Conservation (phyloP, 2,113 vertebrate genomes). For the Sturnus vulgaris region DNA sequence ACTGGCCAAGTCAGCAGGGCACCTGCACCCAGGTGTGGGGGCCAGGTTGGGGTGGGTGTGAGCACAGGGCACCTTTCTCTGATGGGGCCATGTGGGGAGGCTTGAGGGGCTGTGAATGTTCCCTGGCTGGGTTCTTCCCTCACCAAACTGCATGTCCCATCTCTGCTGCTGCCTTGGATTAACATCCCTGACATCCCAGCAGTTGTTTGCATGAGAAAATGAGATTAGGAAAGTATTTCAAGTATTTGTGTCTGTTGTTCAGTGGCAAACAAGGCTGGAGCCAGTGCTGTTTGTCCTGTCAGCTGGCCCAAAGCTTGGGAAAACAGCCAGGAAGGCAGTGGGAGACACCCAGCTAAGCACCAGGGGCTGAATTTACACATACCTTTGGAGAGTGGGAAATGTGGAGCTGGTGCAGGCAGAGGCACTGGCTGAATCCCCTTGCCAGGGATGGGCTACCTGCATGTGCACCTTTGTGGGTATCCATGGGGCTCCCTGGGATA, state of each 20-base stretch:
- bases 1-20: neutral
- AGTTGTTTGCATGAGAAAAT: constrained; percentile 3
- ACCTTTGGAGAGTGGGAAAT: neutral
- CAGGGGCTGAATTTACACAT: neutral
- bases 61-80: neutral
- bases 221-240: constrained; percentile 45
- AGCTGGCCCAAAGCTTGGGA: constrained; percentile 4
- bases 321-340: neutral
- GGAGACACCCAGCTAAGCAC: neutral
- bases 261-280: neutral
- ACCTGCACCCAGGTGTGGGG: neutral
- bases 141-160: neutral
- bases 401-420: neutral
- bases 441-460: neutral
- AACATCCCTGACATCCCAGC: neutral
- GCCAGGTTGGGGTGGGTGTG: neutral
- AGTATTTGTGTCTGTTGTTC: constrained; percentile 17
- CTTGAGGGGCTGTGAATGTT: neutral
- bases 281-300: neutral
- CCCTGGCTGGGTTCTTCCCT: neutral
- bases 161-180: neutral
- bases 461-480: neutral
- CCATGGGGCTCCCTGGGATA: neutral
- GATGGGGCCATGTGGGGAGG: neutral
- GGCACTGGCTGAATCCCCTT: neutral